A percentile compares a stretch with the other conserved stretches of the same genome.
Evolutionary conservation across 2,113 vertebrate genomes (phyloP).

Genomic region (Myotis brandtii): DNA sequence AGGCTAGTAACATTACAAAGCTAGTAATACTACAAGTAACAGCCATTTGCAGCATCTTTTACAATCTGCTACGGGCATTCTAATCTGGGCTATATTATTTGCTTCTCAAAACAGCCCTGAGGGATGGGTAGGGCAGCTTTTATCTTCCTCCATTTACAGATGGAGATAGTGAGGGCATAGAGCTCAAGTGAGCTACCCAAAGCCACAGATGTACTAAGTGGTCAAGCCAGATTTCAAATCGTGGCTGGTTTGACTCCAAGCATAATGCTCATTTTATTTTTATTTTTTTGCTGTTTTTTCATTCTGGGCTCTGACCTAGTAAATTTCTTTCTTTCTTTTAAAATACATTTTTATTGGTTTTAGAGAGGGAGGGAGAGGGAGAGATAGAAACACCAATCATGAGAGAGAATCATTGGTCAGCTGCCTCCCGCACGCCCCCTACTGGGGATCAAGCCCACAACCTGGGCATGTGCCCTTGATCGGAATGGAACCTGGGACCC

Average conservation of each 20-base stretch:
- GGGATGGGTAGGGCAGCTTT: neutral
- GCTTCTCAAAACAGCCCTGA: neutral
- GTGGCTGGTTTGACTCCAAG: neutral
- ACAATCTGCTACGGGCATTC: neutral
- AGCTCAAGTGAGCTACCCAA: neutral
- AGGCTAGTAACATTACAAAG: neutral
- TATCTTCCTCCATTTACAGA: neutral
- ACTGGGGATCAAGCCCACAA: too few species aligned
- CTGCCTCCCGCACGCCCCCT: neutral
- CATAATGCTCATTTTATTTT: neutral
- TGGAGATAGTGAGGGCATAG: neutral
- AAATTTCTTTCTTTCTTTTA: neutral
- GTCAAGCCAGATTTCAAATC: neutral
- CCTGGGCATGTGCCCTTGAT: neutral
- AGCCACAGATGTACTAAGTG: neutral
- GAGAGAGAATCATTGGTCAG: neutral
- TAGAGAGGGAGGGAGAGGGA: neutral
- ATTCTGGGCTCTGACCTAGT: neutral
- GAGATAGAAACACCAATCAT: neutral
- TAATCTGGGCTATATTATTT: neutral
- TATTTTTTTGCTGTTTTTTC: neutral
- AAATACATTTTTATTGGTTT: too few species aligned
- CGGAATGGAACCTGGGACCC: neutral
- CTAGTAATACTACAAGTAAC: rapidly evolving
- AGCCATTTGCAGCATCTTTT: neutral